Percentiles rank a stretch among this genome's conserved stretches.
phyloP scores from a whole-genome alignment of 2,113 vertebrate species.

The Genyomyrus donnyi region DNA sequence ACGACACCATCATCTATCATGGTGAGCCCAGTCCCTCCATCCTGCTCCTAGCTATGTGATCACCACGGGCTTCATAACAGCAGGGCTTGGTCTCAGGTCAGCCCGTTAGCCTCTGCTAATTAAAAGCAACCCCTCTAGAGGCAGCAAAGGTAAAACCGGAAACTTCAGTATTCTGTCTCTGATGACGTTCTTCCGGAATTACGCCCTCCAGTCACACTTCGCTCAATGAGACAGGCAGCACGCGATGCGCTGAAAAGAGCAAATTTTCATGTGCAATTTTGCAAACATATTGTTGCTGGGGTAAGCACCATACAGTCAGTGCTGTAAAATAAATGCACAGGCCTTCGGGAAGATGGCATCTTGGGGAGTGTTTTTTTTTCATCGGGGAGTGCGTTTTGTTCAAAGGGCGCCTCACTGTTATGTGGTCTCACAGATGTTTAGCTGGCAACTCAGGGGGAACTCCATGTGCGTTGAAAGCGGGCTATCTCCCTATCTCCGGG shows the following conservation, averaged over 20 bases:
- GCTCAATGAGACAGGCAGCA: background rate
- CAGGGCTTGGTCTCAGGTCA: slow-evolving; percentile 72
- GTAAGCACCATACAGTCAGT: background rate
- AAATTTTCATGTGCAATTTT: background rate
- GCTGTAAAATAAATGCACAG: background rate
- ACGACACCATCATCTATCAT: slow-evolving; percentile 15
- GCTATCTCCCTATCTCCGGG: background rate
- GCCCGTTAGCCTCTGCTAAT: slow-evolving; percentile 78
- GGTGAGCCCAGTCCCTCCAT: slow-evolving; percentile 23
- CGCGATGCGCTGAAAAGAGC: background rate
- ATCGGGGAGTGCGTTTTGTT: background rate
- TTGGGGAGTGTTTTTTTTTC: background rate
- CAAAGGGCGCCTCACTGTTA: background rate
- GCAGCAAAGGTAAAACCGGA: slow-evolving; percentile 72
- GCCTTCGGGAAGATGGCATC: background rate
- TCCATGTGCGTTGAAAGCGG: background rate
- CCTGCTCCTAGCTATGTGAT: slow-evolving; percentile 52
- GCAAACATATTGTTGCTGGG: background rate
- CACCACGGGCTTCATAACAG: slow-evolving; percentile 62
- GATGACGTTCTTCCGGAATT: slow-evolving; percentile 54
- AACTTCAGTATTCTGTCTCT: slow-evolving; percentile 54
- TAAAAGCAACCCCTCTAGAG: slow-evolving; percentile 79
- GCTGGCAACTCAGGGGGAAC: background rate
- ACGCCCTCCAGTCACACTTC: slow-evolving; percentile 41
- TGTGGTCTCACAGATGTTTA: background rate